phyloP scores from a whole-genome alignment of 2,113 vertebrate genomes.

The Cyprichromis sp. region DNA sequence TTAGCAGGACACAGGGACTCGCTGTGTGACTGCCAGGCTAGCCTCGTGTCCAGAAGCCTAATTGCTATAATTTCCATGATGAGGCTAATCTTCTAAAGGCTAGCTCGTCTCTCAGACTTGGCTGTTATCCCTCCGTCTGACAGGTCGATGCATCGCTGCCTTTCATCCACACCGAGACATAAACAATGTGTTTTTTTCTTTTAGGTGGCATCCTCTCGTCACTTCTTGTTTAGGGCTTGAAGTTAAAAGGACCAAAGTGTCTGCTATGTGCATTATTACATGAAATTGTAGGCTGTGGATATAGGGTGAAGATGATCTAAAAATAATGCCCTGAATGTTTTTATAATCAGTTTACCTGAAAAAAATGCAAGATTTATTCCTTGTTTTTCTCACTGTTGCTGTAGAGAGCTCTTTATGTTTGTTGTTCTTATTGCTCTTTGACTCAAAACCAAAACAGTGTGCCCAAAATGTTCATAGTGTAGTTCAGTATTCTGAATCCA shows the following conservation, averaged over 20 bases:
- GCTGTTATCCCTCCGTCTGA: conserved; percentile 34
- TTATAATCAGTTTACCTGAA: not conserved
- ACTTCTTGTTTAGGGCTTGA: not conserved
- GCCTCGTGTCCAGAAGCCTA: conserved; percentile 50
- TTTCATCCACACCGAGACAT: not conserved
- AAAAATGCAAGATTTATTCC: not conserved
- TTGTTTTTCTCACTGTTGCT: not conserved
- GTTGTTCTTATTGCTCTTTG: not conserved
- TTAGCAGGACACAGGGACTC: conserved; percentile 38
- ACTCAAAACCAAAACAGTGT: not conserved
- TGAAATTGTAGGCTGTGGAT: not conserved
- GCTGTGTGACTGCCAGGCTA: conserved; percentile 56
- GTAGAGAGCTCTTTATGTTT: not conserved
- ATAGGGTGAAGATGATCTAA: not conserved
- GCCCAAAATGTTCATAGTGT: not conserved
- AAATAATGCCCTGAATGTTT: not conserved
- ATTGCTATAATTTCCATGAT: conserved; percentile 69
- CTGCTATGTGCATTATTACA: not conserved
- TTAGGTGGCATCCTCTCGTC: not conserved
- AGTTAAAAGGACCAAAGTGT: not conserved
- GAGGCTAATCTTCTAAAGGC: conserved; percentile 63
- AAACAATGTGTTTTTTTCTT: not conserved
- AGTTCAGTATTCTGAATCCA: not conserved
- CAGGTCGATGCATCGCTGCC: not conserved
- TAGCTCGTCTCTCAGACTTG: conserved; percentile 50